These are phyloP conservation scores for Amyelois transitella DNA, from an alignment of 1,140 invertebrate species.

Conservation along the genomic window DNA sequence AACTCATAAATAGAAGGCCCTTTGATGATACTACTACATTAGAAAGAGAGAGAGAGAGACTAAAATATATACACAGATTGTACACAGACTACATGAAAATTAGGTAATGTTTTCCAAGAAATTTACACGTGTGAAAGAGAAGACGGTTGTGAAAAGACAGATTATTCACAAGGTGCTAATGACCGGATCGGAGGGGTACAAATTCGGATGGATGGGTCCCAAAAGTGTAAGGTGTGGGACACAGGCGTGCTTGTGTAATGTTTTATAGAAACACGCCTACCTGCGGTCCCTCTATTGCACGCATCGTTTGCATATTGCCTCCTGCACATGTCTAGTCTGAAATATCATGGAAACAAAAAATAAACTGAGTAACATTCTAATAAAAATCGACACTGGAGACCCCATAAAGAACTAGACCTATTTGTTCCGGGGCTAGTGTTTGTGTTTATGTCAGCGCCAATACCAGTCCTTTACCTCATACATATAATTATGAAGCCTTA, in stretches of 20 bases:
- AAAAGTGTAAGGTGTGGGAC: conserved; percentile 55
- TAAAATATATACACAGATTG: conserved; percentile 2
- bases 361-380: conserved; percentile 9
- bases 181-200: conserved; percentile 32
- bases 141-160: conserved; percentile 37
- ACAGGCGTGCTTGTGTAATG: conserved; percentile 59
- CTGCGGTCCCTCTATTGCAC: conserved; percentile 98
- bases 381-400: conserved; percentile 3
- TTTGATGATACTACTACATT: conserved; percentile 40
- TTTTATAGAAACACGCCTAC: conserved; percentile 78
- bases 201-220: conserved; percentile 28
- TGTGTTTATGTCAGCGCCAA: conserved; percentile 54
- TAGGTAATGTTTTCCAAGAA: conserved; percentile 18
- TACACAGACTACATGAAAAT: conserved; percentile 43
- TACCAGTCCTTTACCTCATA: conserved; percentile 69
- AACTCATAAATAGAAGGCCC: neutral
- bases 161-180: conserved; percentile 71
- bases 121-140: conserved; percentile 34
- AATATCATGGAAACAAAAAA: conserved; percentile 56
- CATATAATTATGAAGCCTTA: conserved; percentile 60
- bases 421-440: neutral
- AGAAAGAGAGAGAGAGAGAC: conserved; percentile 23
- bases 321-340: conserved; percentile 99
- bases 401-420: conserved; percentile 22
- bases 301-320: conserved; percentile 93